phyloP scores from a whole-genome alignment of 2,888 invertebrate genomes.

The Stenchaetothrips biformis region DNA sequence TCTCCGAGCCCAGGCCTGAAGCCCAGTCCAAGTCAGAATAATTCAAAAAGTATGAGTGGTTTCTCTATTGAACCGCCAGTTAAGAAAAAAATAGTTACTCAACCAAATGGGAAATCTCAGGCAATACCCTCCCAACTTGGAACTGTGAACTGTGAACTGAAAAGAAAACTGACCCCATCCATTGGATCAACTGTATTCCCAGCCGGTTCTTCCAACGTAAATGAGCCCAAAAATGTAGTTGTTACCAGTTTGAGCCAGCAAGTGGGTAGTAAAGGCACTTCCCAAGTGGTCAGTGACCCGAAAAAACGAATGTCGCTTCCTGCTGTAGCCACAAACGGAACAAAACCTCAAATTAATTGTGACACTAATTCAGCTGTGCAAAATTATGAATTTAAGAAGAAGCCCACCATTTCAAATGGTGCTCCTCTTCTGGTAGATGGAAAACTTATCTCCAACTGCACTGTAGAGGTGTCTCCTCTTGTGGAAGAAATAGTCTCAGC shows the following conservation, averaged over 20 bases:
- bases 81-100: background rate
- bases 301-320: background rate
- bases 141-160: background rate
- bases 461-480: background rate
- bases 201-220: background rate
- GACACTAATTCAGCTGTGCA: background rate
- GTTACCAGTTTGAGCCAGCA: no score
- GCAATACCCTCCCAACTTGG: background rate
- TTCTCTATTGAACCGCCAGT: background rate
- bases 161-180: background rate
- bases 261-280: no score
- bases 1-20: background rate
- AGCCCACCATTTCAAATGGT: background rate
- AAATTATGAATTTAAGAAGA: background rate
- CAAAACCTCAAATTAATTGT: background rate
- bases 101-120: conserved; percentile 1
- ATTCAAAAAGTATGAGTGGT: background rate
- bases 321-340: background rate
- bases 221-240: no score
- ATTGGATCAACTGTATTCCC: background rate
- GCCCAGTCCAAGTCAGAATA: background rate
- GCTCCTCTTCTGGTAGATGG: background rate
- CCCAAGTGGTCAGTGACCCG: background rate
- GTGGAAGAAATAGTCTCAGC: background rate
- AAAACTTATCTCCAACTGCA: background rate